These are phyloP conservation scores for Chalcis sispes DNA, from an alignment of 2,888 invertebrate genomes.

Conservation along the genomic window DNA sequence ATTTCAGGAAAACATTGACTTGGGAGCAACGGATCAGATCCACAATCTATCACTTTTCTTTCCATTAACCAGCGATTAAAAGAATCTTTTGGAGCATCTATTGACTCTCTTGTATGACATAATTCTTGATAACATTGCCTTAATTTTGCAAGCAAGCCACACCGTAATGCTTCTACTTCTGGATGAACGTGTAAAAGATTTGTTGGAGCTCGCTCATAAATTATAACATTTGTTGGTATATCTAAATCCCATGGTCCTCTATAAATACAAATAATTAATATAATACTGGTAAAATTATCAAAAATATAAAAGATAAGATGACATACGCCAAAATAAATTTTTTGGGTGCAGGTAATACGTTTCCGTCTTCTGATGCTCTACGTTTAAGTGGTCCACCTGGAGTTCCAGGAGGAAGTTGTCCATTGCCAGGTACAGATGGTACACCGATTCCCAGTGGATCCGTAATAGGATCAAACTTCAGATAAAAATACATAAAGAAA, in stretches of 20 bases:
- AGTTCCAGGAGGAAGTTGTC: conserved; percentile 73
- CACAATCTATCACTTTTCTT: conserved; percentile 88
- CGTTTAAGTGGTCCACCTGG: conserved; percentile 81
- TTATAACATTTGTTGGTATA: conserved; percentile 93
- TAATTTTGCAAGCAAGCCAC: conserved; percentile 88
- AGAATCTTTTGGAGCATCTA: conserved; percentile 97
- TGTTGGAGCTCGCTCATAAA: conserved; percentile 90
- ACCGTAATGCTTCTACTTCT: conserved; percentile 92
- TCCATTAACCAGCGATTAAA: conserved; percentile 98
- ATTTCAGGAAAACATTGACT: conserved; percentile 95
- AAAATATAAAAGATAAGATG: conserved; percentile 17
- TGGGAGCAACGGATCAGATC: conserved; percentile 93
- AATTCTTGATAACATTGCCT: conserved; percentile 95
- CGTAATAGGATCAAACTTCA: conserved; percentile 90
- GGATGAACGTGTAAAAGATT: conserved; percentile 95
- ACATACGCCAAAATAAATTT: conserved; percentile 88
- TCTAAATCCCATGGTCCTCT: conserved; percentile 97
- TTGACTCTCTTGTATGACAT: conserved; percentile 93
- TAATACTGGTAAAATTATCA: conserved; percentile 26
- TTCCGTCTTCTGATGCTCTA: conserved; percentile 86
- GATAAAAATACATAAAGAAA: conserved; percentile 8
- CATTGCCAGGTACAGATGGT: conserved; percentile 72
- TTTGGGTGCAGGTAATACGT: conserved; percentile 86
- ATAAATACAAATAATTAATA: conserved; percentile 45
- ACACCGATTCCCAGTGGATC: conserved; percentile 90